Percentiles rank a stretch among this genome's conserved stretches.
Evolutionary conservation across 1,140 invertebrate genomes (phyloP).

Genomic region (Gyrodactylus salaris): DNA sequence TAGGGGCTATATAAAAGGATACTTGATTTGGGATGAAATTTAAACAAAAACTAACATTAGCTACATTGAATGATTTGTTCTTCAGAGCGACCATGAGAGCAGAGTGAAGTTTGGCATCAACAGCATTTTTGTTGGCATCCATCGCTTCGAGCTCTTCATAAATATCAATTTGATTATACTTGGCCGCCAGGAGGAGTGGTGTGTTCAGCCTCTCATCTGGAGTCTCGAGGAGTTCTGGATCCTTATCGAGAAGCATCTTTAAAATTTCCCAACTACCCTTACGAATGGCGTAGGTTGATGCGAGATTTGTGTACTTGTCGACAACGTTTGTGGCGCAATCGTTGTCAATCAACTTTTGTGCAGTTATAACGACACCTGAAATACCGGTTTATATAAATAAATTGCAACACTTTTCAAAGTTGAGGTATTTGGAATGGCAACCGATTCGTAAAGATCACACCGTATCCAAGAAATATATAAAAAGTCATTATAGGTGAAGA

Average conservation of each 20-base stretch:
- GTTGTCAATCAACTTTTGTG: too few relatives aligned
- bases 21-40: too few relatives aligned
- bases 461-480: too few relatives aligned
- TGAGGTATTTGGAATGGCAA: too few relatives aligned
- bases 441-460: too few relatives aligned
- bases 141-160: neutral
- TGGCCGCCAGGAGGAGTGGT: neutral
- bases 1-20: too few relatives aligned
- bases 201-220: neutral
- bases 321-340: too few relatives aligned
- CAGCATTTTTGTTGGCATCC: neutral
- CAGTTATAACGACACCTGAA: too few relatives aligned
- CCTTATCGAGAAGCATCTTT: neutral
- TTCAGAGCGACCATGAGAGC: neutral
- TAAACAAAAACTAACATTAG: too few relatives aligned
- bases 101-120: neutral
- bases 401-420: too few relatives aligned
- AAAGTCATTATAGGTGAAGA: too few relatives aligned
- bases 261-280: neutral
- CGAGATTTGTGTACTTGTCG: neutral
- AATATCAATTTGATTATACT: neutral
- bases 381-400: too few relatives aligned
- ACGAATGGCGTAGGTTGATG: neutral
- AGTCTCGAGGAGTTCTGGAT: neutral
- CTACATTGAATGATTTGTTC: neutral